These are phyloP conservation scores for Ciconia boyciana DNA, from an alignment of 2,113 vertebrate species.

Conservation along the genomic window DNA sequence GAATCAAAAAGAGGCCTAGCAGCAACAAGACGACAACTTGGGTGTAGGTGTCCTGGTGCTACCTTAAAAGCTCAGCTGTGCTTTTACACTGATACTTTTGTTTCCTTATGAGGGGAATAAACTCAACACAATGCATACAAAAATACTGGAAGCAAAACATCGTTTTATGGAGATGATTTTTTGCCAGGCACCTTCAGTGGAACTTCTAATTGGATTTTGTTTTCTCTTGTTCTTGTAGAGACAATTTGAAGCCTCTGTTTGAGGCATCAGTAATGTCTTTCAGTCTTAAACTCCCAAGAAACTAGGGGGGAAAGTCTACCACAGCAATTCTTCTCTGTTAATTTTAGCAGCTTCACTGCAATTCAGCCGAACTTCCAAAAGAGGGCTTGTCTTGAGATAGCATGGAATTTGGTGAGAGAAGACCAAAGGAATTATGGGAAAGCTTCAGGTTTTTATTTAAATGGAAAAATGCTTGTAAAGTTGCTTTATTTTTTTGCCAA, in stretches of 20 bases:
- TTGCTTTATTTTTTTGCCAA: constrained; percentile 71
- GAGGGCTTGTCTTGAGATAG: constrained; percentile 66
- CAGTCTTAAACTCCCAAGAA: constrained; percentile 59
- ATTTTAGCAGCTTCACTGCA: constrained; percentile 63
- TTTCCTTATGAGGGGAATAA: constrained; percentile 68
- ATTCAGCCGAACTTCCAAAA: constrained; percentile 61
- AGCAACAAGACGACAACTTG: constrained; percentile 74
- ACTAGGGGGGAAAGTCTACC: constrained; percentile 32
- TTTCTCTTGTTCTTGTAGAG: constrained; percentile 55
- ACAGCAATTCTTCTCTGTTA: constrained; percentile 60
- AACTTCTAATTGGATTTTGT: constrained; percentile 60
- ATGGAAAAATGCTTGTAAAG: constrained; percentile 64
- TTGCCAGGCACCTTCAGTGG: constrained; percentile 71
- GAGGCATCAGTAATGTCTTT: constrained; percentile 63
- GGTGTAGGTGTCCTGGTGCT: constrained; percentile 83
- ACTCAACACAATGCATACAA: not conserved
- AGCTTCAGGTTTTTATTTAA: constrained; percentile 70
- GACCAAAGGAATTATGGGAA: constrained; percentile 78
- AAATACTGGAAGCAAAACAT: constrained; percentile 65
- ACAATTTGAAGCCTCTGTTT: constrained; percentile 26
- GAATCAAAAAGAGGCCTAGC: constrained; percentile 82
- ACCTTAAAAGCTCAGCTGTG: constrained; percentile 80
- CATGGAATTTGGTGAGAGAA: constrained; percentile 66
- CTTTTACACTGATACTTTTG: constrained; percentile 66
- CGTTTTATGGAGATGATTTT: constrained; percentile 48